Evolutionary conservation across 2,888 invertebrate genomes (phyloP).

Genomic region (Ormia ochracea): DNA sequence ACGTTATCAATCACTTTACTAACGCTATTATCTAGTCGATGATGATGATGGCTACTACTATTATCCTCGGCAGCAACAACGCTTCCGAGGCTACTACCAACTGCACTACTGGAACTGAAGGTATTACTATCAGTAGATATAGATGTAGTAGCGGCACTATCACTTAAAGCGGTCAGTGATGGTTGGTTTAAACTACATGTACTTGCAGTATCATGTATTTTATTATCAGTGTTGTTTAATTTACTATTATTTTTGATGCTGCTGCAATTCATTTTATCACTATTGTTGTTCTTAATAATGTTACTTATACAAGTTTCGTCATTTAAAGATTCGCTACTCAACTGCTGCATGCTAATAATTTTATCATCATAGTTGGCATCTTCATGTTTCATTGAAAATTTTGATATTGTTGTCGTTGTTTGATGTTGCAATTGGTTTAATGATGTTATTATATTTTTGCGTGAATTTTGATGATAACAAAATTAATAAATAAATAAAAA

Average conservation of each 20-base stretch:
- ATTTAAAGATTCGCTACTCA: slow-evolving; percentile 69
- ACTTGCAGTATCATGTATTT: slow-evolving; percentile 18
- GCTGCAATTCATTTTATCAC: slow-evolving; percentile 37
- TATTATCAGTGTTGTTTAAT: slow-evolving; percentile 37
- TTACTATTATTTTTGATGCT: slow-evolving; percentile 49
- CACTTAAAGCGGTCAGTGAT: slow-evolving; percentile 49
- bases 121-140: slow-evolving; percentile 31
- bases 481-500: slow-evolving; percentile 38
- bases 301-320: slow-evolving; percentile 50
- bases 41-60: slow-evolving; percentile 30
- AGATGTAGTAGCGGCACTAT: slow-evolving; percentile 34
- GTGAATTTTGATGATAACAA: slow-evolving; percentile 33
- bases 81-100: not conserved
- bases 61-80: not conserved
- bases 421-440: slow-evolving; percentile 36
- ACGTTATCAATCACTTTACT: slow-evolving; percentile 60
- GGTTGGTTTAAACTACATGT: slow-evolving; percentile 45
- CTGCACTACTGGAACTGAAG: not conserved
- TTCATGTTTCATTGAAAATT: not conserved
- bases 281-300: slow-evolving; percentile 50
- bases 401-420: not conserved
- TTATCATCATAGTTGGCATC: slow-evolving; percentile 55
- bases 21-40: slow-evolving; percentile 47
- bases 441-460: slow-evolving; percentile 32
- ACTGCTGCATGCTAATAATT: slow-evolving; percentile 69